These are phyloP conservation scores for Gonatopus flavifemur DNA, from an alignment of 1,140 invertebrate genomes.

Conservation along the genomic window DNA sequence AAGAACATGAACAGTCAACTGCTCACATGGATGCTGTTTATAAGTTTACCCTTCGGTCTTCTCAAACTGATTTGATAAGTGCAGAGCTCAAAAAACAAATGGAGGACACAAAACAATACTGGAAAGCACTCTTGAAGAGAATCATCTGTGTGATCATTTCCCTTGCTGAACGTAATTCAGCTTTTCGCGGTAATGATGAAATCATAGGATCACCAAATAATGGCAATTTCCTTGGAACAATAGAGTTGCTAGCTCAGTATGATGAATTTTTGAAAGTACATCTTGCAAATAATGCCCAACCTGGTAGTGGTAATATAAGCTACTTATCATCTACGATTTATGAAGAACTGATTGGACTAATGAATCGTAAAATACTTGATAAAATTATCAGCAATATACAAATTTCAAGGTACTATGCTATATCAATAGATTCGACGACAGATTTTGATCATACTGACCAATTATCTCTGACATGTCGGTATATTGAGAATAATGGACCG, in stretches of 20 bases:
- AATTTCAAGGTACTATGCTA: slow-evolving; percentile 11
- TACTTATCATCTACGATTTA: slow-evolving; percentile 14
- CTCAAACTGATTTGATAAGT: too few relatives aligned
- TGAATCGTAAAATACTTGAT: neutral
- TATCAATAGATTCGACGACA: slow-evolving; percentile 15
- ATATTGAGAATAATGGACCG: neutral
- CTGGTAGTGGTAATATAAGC: slow-evolving; percentile 9
- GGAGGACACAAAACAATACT: too few relatives aligned
- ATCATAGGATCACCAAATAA: slow-evolving; percentile 25
- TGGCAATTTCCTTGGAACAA: slow-evolving; percentile 29
- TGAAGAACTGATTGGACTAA: slow-evolving; percentile 7
- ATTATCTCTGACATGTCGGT: slow-evolving; percentile 5
- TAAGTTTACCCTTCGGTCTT: too few relatives aligned
- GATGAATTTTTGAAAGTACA: slow-evolving; percentile 20
- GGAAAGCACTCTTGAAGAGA: neutral
- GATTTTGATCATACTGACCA: slow-evolving; percentile 11
- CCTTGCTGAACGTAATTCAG: slow-evolving; percentile 20
- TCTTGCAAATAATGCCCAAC: slow-evolving; percentile 7
- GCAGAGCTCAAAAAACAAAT: too few relatives aligned
- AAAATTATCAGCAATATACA: slow-evolving; percentile 17
- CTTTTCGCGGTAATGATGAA: slow-evolving; percentile 29
- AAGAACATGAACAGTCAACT: too few relatives aligned
- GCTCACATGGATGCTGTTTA: too few relatives aligned
- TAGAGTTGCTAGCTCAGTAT: slow-evolving; percentile 29
- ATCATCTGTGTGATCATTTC: neutral